phyloP scores from a whole-genome alignment of 2,797 vertebrate species.

The Geotrypetes seraphini region DNA sequence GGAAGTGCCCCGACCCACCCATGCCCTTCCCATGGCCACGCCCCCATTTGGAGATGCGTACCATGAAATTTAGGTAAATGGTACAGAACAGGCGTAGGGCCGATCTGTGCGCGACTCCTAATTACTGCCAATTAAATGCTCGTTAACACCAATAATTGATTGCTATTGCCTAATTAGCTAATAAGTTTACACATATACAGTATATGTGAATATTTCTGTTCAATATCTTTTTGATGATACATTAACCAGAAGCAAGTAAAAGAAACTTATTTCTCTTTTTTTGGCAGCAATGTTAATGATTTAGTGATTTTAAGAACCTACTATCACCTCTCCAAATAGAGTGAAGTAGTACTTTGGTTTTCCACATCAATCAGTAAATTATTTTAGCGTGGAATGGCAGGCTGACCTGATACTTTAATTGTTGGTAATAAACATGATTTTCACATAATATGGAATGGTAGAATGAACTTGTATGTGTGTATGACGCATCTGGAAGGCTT shows the following conservation, averaged over 20 bases:
- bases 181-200: too few relatives aligned
- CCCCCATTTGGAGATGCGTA: too few relatives aligned
- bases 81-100: too few relatives aligned
- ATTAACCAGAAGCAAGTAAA: conserved; percentile 33
- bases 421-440: too few relatives aligned
- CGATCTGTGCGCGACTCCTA: too few relatives aligned
- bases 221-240: conserved; percentile 54
- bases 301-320: conserved; percentile 38
- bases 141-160: too few relatives aligned
- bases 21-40: too few relatives aligned
- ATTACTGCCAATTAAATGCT: too few relatives aligned
- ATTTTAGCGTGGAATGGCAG: conserved; percentile 13
- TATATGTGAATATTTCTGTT: conserved; percentile 51
- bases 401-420: too few relatives aligned
- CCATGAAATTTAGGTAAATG: too few relatives aligned
- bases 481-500: conserved; percentile 22
- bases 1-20: too few relatives aligned
- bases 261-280: conserved; percentile 41
- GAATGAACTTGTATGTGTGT: conserved; percentile 9
- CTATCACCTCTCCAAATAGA: conserved; percentile 39
- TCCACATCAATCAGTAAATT: conserved; percentile 22
- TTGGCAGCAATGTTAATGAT: conserved; percentile 42
- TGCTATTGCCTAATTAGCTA: too few relatives aligned
- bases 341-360: conserved; percentile 29
- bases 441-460: conserved; percentile 19